phyloP scores from a whole-genome alignment of 2,888 invertebrate genomes.

The Koerneria pararmatus region DNA sequence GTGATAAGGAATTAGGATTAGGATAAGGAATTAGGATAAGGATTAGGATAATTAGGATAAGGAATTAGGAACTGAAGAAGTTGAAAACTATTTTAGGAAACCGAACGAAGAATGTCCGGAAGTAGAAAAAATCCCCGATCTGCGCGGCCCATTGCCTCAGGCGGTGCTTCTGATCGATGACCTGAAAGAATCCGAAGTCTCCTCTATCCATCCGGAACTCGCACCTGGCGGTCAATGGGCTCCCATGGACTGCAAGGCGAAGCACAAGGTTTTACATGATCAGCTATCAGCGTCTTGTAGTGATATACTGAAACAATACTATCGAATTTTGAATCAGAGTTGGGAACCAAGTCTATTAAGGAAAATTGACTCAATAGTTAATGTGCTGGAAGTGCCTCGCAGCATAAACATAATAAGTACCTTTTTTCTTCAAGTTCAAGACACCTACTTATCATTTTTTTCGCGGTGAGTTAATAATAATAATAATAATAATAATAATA shows the following conservation, averaged over 20 bases:
- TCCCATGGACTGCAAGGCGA: conserved; percentile 51
- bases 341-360: no score
- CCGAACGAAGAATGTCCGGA: conserved; percentile 17
- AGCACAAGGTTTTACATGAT: conserved; percentile 45
- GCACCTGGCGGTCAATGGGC: conserved; percentile 55
- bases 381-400: background rate
- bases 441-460: background rate
- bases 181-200: conserved; percentile 43
- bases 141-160: conserved; percentile 39
- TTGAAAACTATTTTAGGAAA: no score
- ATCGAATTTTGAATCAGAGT: no score
- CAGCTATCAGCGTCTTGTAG: no score
- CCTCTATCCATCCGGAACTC: conserved; percentile 44
- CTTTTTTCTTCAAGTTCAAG: background rate
- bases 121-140: conserved; percentile 21
- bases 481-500: no score
- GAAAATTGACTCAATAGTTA: background rate
- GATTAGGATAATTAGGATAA: no score
- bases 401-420: background rate
- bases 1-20: no score
- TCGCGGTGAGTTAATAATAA: no score
- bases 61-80: no score
- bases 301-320: no score
- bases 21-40: no score
- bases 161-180: conserved; percentile 54